Evolutionary conservation across 2,797 vertebrate species (phyloP), one percentile per base, ranked within the genome.

Genomic region (Limnodromus scolopaceus): DNA sequence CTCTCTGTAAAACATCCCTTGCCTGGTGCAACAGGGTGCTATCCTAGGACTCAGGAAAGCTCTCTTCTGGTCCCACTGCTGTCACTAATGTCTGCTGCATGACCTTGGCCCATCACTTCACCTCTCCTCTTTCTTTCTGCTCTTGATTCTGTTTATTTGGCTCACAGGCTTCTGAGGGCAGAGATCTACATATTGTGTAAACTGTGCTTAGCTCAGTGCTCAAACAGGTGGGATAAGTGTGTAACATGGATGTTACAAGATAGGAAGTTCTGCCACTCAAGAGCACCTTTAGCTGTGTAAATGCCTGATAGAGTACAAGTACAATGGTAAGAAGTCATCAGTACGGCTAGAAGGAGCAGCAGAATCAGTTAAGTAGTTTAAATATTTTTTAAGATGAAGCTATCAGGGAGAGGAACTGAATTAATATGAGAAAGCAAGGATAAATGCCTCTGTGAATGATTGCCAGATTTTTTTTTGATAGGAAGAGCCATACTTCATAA

Each of bases 401-500:
- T 84, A 58, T 55, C 27, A 66, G 60, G 81, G 71, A 48, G 19
- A 76, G 28, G 9, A 75, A 48, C 27, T 68, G 43, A 92, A 74
- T 87, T 95, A 71, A 39, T 60, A 49, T 3, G 4, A 83, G 83
- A 74, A 88, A 95, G 16, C 25, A 95, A 79, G 22, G 38, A 51
- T 83, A 93, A 88, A 84, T 46, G 13, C 48, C 28, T 91, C 69
- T 90, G 32, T 92, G 89, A 85, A 72, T 89, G 87, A 84, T 4
- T 93, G 57, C 57, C n/a, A 63, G 28, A 87, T 74, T 51, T 0
- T 1, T 1, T 41, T 65, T 81, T 77, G 23, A 75, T 28, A 90
- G 45, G 54, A 94, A 93, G 64, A 76, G 45, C 18, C 38, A 65
- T 55, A 70, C 38, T 25, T 46, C 27, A 39, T 76, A 16, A 94